These are phyloP conservation scores for Platorchestia sp. DNA, from an alignment of 1,140 invertebrate genomes.

Conservation along the genomic window DNA sequence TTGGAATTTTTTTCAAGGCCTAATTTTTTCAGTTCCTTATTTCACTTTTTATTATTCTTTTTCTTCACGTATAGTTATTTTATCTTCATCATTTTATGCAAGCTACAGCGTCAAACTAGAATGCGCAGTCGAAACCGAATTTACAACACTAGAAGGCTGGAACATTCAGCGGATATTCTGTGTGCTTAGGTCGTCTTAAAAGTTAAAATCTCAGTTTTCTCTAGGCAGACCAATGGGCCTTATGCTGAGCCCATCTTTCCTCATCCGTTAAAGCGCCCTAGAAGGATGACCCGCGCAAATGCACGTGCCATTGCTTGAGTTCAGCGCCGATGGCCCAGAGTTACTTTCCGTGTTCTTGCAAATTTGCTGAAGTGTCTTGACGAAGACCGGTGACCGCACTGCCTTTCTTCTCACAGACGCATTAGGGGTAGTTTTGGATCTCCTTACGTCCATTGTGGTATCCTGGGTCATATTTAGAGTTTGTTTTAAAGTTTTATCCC, in stretches of 20 bases:
- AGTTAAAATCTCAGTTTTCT: background rate
- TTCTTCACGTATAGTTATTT: too few species aligned
- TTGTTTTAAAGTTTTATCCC: background rate
- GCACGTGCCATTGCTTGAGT: background rate
- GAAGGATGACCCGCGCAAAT: background rate
- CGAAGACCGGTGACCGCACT: background rate
- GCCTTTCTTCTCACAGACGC: background rate
- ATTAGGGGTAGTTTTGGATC: background rate
- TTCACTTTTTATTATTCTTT: too few species aligned
- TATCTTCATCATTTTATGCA: too few species aligned
- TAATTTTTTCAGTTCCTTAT: too few species aligned
- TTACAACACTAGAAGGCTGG: too few species aligned
- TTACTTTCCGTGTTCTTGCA: slow-evolving; percentile 41
- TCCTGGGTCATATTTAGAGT: background rate
- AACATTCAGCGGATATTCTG: too few species aligned
- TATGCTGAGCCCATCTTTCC: background rate
- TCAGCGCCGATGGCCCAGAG: background rate
- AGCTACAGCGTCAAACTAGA: too few species aligned
- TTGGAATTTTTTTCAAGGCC: too few species aligned
- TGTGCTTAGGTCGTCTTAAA: background rate
- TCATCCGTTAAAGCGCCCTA: background rate
- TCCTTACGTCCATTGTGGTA: background rate
- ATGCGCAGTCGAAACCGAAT: too few species aligned
- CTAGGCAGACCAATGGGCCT: background rate
- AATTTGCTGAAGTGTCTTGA: slow-evolving; percentile 27